Evolutionary conservation across 2,888 invertebrate species (phyloP).

Genomic region (Ditylenchus weischeri): DNA sequence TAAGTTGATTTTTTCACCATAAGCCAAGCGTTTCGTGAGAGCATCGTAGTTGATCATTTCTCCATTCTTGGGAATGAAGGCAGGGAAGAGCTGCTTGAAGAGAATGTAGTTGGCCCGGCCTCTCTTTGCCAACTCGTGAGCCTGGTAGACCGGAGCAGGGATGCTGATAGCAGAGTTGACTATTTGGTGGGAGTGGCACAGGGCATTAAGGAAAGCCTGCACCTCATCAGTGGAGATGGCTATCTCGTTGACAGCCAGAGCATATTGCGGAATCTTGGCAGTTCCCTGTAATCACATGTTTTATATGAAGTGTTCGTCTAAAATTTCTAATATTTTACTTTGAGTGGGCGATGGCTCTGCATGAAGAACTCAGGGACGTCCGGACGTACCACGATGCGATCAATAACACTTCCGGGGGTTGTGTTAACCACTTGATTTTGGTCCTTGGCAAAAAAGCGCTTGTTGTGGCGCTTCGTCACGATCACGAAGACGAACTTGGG

Average conservation of each 20-base stretch:
- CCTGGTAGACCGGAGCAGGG: slow-evolving; percentile 31
- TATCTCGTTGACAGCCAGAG: slow-evolving; percentile 31
- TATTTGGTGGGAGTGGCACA: slow-evolving; percentile 35
- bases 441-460: slow-evolving; percentile 29
- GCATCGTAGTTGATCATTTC: slow-evolving; percentile 15
- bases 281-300: slow-evolving; percentile 28
- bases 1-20: neutral
- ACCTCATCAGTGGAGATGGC: slow-evolving; percentile 24
- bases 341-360: slow-evolving; percentile 30
- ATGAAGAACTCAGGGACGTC: slow-evolving; percentile 32
- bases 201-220: slow-evolving; percentile 17
- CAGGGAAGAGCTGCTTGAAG: too few relatives aligned
- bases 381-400: slow-evolving; percentile 22
- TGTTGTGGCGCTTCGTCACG: slow-evolving; percentile 32
- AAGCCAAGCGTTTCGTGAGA: slow-evolving; percentile 19
- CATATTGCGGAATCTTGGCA: slow-evolving; percentile 34
- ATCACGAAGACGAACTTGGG: slow-evolving; percentile 33
- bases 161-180: slow-evolving; percentile 19
- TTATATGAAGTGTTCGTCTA: too few relatives aligned
- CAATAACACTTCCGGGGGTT: slow-evolving; percentile 29
- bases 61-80: neutral
- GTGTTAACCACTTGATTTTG: slow-evolving; percentile 17
- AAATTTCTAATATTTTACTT: slow-evolving; percentile 14
- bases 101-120: slow-evolving; percentile 24
- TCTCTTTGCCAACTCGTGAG: slow-evolving; percentile 34